Evolutionary conservation across 2,797 vertebrate genomes (phyloP), one percentile per base, ranked within the genome.

Genomic region (Lacerta viridis): DNA sequence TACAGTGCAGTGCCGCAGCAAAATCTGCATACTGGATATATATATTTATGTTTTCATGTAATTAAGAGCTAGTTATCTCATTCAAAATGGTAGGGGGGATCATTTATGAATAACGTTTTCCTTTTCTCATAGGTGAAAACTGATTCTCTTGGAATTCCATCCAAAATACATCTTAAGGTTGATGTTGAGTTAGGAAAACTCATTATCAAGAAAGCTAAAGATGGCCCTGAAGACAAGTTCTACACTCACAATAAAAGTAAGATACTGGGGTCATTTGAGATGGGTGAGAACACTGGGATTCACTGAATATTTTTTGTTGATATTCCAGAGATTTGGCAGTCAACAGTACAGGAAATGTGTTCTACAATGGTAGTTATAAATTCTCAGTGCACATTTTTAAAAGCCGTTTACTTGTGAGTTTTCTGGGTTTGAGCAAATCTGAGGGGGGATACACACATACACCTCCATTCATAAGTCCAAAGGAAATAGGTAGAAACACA

Each of bases 211-310:
- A 99, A 99, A 93, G 97, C 98, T 61, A 99, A 98, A 96, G 99
- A 99, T 33, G 98, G 98, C 1, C 97, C 99, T 3, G 99, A 99
- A 89, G 99, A 99, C 93, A 99, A 99, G 93, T 99, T 97, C 96
- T 99, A 97, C 93, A 97, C 97, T 39, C 98, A 99, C 96, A 99
- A 99, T 90, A 99, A 99, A 98, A 99, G 99, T 99, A 98, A 95
- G 98, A 59, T 59, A 50, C 43, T 11, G 4, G 1, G 39, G 86
- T 72, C 39, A 55, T 74, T 82, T 80, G 74, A 46, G 20, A 85
- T 66, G 23, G 7, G 15, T 46, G n/a, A 81, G 50, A 66, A 7
- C 3, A n/a, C 15, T 81, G 61, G 5, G 6, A 50, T 74, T 59
- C 39, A 72, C 29, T 79, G 50, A 18, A 69, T 9, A 9, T 75